Evolutionary conservation across 2,113 vertebrate species (phyloP).

Genomic region (Crotalus horridus): DNA sequence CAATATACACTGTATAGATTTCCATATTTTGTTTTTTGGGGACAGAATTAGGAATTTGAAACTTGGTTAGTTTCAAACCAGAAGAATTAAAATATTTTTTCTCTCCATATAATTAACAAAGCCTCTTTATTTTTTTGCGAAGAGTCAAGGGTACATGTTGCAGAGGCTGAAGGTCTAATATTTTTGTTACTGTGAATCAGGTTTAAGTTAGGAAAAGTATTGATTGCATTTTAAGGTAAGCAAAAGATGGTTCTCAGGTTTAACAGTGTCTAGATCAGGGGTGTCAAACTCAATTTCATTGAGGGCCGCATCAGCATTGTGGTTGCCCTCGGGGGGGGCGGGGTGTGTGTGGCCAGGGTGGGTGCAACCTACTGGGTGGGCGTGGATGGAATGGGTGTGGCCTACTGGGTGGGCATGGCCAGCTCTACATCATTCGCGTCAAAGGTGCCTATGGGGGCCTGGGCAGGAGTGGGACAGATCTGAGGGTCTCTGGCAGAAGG

Average conservation of each 20-base stretch:
- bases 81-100: not conserved
- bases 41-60: not conserved
- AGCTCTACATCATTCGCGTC: no score
- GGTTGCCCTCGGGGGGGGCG: no score
- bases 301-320: no score
- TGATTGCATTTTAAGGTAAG: not conserved
- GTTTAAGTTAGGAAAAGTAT: not conserved
- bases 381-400: no score
- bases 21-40: not conserved
- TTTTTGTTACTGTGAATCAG: not conserved
- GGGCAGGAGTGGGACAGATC: no score
- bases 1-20: not conserved
- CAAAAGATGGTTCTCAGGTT: not conserved
- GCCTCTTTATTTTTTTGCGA: not conserved
- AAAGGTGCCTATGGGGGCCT: no score
- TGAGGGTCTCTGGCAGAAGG: no score
- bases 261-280: not conserved
- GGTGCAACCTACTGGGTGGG: no score
- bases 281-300: no score
- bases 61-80: not conserved
- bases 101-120: not conserved
- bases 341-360: no score
- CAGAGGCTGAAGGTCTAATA: not conserved
- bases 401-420: no score
- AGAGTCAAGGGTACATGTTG: not conserved